Evolutionary conservation across 1,140 invertebrate genomes (phyloP).

Genomic region (Potamilus streckersoni): DNA sequence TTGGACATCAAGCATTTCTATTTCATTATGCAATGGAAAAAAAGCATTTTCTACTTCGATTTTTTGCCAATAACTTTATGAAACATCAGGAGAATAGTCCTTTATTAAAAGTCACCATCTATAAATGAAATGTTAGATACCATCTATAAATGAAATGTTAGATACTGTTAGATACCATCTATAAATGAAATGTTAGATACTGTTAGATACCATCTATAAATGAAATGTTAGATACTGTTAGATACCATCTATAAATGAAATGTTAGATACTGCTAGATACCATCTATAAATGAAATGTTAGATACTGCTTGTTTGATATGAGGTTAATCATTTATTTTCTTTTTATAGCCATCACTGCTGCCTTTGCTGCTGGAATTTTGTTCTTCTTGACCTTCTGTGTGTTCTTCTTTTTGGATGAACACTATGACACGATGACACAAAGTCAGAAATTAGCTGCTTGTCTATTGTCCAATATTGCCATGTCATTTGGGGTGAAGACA

Average conservation of each 20-base stretch:
- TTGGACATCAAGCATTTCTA: background rate
- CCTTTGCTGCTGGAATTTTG: slow-evolving; percentile 56
- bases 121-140: background rate
- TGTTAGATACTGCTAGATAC: no score
- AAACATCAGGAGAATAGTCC: background rate
- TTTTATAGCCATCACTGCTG: slow-evolving; percentile 57
- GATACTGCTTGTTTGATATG: no score
- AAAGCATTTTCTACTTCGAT: background rate
- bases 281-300: background rate
- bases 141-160: no score
- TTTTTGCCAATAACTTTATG: no score
- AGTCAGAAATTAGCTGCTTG: slow-evolving; percentile 41
- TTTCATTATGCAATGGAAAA: background rate
- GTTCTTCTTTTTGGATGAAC: slow-evolving; percentile 71
- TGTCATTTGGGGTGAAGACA: slow-evolving; percentile 45
- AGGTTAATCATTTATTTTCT: slow-evolving; percentile 3
- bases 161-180: no score
- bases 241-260: background rate
- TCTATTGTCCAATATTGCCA: slow-evolving; percentile 48
- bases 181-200: background rate
- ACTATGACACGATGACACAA: slow-evolving; percentile 66
- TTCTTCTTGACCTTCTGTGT: slow-evolving; percentile 61
- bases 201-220: background rate
- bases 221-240: no score
- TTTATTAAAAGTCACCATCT: background rate